Evolutionary conservation across 2,113 vertebrate genomes (phyloP), one percentile per base, ranked within the genome.

Genomic region (Notothenia coriiceps): DNA sequence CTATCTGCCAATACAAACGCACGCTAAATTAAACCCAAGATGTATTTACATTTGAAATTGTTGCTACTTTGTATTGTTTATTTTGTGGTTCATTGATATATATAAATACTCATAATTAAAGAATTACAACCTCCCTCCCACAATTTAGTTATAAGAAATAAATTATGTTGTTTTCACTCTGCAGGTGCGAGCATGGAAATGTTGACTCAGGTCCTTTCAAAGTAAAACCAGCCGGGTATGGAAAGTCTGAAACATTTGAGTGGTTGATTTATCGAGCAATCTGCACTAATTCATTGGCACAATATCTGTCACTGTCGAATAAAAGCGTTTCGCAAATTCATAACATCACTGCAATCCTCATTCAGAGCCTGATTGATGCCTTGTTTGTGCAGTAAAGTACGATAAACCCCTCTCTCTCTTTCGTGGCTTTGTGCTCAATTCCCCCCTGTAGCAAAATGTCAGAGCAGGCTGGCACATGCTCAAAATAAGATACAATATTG

Each of bases 401-500:
- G 55, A 49, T 74, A 81, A 87, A 79, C 25, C 63, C 35, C 0
- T 29, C 67, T 29, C 67, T 29, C 67, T 74, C 62, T 17, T n/a
- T n/a, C 66, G 40, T 33, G 69, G 71, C 70, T 84, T 84, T 55
- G 65, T 29, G 60, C 62, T 80, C 79, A 46, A 72, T 80, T 69
- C 22, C 63, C 29, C 40, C 77, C 82, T 82, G 80, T 75, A 84
- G 85, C 82, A 83, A 82, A 87, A 82, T 71, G 54, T 80, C 50
- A 25, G 74, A 82, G 60, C 84, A 83, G 74, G 85, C 51, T 85
- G 88, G 79, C 84, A 77, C 87, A 83, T 22, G 87, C 61, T 79
- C 83, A 86, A 83, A 79, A 72, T 73, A 78, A 78, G 79, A 87
- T 67, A 83, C 86, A 87, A 77, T 83, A 72, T 81, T 44, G 47